Evolutionary conservation across 2,113 vertebrate species (phyloP).

Genomic region (Micronycteris hirsuta): DNA sequence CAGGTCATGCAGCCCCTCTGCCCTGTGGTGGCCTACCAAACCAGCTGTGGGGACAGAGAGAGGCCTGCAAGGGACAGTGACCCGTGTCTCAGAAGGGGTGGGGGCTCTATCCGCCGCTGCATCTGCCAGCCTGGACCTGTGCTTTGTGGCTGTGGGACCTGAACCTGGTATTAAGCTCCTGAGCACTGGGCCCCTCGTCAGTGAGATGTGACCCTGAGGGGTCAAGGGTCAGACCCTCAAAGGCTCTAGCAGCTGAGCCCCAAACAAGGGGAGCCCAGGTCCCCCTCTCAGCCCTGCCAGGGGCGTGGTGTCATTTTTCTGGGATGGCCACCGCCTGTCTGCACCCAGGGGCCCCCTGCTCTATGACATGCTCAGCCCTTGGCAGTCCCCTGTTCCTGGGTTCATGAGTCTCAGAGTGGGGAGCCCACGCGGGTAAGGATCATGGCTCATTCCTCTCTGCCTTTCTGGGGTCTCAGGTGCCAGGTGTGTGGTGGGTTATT

Average conservation of each 20-base stretch:
- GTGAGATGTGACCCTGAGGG: too few relatives aligned
- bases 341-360: too few relatives aligned
- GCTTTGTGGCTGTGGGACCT: too few relatives aligned
- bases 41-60: rapidly evolving
- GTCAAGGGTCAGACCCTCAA: neutral
- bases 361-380: neutral
- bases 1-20: rapidly evolving
- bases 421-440: rapidly evolving
- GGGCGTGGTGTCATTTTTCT: rapidly evolving
- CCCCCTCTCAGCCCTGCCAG: too few relatives aligned
- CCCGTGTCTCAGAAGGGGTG: rapidly evolving
- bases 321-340: neutral
- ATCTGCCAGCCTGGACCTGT: neutral
- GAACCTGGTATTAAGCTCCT: too few relatives aligned
- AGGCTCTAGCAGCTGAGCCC: neutral
- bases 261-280: rapidly evolving
- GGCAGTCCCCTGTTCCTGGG: neutral
- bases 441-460: rapidly evolving
- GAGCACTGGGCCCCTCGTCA: rapidly evolving
- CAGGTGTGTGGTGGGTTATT: rapidly evolving
- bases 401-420: neutral
- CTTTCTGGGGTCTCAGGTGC: rapidly evolving
- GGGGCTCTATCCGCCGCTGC: rapidly evolving
- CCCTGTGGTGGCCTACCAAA: rapidly evolving
- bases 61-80: rapidly evolving